A percentile compares a stretch with the other conserved stretches of the same genome.
Evolutionary conservation across 2,888 invertebrate genomes (phyloP).

Genomic region (Cotesia congregata): DNA sequence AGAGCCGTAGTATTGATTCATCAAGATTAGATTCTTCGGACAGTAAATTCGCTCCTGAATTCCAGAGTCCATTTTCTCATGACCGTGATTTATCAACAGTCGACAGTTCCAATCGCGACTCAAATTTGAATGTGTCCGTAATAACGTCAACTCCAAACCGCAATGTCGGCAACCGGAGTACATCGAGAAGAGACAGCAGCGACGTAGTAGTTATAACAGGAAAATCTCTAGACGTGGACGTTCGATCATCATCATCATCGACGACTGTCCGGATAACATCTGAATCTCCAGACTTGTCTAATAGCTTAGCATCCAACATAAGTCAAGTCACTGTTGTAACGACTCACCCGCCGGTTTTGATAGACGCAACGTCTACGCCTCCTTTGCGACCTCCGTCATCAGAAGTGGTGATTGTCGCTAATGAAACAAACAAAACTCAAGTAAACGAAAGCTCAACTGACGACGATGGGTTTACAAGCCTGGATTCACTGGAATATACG

Average conservation of each 20-base stretch:
- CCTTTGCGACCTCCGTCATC: constrained; percentile 77
- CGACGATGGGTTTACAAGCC: constrained; percentile 80
- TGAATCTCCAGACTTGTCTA: constrained; percentile 76
- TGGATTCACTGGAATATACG: constrained; percentile 81
- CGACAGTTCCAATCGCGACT: constrained; percentile 53
- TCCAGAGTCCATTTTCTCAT: constrained; percentile 44
- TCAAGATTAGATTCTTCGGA: constrained; percentile 64
- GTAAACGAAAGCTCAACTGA: constrained; percentile 80
- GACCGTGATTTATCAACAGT: constrained; percentile 43
- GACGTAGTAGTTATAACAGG: constrained; percentile 68
- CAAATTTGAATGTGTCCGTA: constrained; percentile 64
- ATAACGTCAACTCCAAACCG: constrained; percentile 64
- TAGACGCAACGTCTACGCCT: constrained; percentile 80
- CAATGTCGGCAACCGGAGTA: constrained; percentile 57
- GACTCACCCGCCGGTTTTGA: constrained; percentile 83
- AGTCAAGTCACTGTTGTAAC: constrained; percentile 88
- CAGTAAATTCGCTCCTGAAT: constrained; percentile 50
- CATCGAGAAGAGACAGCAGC: constrained; percentile 59
- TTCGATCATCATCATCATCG: constrained; percentile 70
- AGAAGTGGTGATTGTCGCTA: constrained; percentile 87
- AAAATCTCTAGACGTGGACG: constrained; percentile 42
- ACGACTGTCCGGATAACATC: constrained; percentile 72
- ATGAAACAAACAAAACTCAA: constrained; percentile 81
- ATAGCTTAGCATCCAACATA: constrained; percentile 81
- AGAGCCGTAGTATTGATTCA: constrained; percentile 63